phyloP scores from a whole-genome alignment of 2,113 vertebrate species.

The Saimiri boliviensis region DNA sequence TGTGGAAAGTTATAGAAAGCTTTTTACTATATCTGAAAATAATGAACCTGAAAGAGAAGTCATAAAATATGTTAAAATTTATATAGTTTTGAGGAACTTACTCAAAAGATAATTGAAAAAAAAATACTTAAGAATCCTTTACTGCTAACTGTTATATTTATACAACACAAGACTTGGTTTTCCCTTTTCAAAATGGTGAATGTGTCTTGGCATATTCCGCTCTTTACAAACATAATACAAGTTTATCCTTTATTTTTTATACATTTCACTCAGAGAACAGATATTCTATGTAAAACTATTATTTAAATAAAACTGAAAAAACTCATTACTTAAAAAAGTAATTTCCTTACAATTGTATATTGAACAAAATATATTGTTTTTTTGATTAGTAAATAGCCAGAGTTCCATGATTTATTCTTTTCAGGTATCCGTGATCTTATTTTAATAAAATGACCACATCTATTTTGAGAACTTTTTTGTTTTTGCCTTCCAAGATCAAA shows the following conservation, averaged over 20 bases:
- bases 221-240: not conserved
- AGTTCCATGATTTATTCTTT: not conserved
- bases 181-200: not conserved
- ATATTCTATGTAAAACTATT: not conserved
- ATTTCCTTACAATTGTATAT: not conserved
- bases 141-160: not conserved
- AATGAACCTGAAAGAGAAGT: not conserved
- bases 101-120: not conserved
- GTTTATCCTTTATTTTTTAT: not conserved
- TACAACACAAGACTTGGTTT: not conserved
- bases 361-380: not conserved
- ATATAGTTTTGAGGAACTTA: not conserved
- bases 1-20: not conserved
- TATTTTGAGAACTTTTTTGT: not conserved
- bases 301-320: not conserved
- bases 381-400: not conserved
- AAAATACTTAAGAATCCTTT: not conserved
- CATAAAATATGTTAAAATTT: not conserved
- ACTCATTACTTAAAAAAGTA: not conserved
- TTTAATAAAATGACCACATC: not conserved
- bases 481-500: not conserved
- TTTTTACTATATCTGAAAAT: not conserved
- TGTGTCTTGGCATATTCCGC: not conserved
- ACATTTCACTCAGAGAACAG: not conserved
- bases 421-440: not conserved